phyloP scores from a whole-genome alignment of 2,113 vertebrate genomes.

The Colaptes auratus region DNA sequence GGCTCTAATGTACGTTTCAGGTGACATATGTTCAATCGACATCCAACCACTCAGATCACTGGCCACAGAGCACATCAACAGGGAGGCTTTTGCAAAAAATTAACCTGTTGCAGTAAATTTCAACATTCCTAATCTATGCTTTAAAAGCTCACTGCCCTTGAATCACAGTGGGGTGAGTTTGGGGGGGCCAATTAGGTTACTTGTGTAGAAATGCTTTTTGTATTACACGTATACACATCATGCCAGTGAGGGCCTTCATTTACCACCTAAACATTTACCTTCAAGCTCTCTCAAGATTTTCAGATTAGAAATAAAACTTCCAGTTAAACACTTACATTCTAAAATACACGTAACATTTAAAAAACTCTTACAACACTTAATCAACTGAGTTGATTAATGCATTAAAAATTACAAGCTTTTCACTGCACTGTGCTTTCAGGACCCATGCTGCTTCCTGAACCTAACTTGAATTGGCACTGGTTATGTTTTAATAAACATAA shows the following conservation, averaged over 20 bases:
- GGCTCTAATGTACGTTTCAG: rapidly evolving
- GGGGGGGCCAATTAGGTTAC: neutral
- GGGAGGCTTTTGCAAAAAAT: neutral
- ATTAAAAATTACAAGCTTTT: neutral
- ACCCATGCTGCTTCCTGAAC: neutral
- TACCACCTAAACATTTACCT: neutral
- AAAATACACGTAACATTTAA: neutral
- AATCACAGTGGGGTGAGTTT: neutral
- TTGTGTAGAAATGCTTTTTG: rapidly evolving
- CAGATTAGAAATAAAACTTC: neutral
- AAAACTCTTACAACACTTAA: neutral
- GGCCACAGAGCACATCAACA: neutral
- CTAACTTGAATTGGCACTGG: neutral
- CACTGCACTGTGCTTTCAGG: neutral
- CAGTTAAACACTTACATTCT: neutral
- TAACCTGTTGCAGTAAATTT: neutral
- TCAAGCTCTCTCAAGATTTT: neutral
- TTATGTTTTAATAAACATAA: neutral
- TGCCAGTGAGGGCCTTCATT: neutral
- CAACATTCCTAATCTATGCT: neutral
- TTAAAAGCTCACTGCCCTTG: neutral
- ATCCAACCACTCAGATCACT: neutral
- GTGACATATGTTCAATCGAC: neutral
- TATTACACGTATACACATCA: rapidly evolving
- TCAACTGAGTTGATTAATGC: neutral